These are phyloP conservation scores for Thinocorus orbignyianus DNA, from an alignment of 2,113 vertebrate species.

Conservation along the genomic window DNA sequence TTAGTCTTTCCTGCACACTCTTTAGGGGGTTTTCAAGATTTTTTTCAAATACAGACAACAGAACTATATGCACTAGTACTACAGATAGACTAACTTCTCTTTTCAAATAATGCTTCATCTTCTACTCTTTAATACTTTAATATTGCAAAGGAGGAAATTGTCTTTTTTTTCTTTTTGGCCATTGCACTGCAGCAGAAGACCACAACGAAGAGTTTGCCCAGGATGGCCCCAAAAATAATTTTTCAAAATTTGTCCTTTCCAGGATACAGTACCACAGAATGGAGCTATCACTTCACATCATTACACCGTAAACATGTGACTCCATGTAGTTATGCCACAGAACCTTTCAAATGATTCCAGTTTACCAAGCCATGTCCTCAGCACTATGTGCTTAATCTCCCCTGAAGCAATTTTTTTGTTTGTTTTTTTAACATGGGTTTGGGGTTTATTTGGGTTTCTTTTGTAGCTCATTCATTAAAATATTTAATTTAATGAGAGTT, in stretches of 20 bases:
- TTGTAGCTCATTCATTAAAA: neutral
- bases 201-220: neutral
- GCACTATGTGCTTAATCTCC: neutral
- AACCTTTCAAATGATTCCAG: neutral
- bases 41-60: neutral
- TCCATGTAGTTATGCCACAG: neutral
- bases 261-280: neutral
- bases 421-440: neutral
- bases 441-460: neutral
- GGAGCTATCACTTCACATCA: neutral
- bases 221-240: neutral
- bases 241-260: neutral
- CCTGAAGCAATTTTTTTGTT: neutral
- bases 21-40: neutral
- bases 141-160: neutral
- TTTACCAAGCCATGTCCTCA: neutral
- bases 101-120: neutral
- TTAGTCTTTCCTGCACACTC: neutral
- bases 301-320: neutral
- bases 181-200: neutral
- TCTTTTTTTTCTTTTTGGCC: neutral
- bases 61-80: neutral
- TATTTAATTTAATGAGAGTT: neutral
- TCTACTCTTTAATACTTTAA: neutral
- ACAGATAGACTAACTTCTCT: neutral